These are phyloP conservation scores for Notechis scutatus DNA, from an alignment of 2,113 vertebrate species.

Conservation along the genomic window DNA sequence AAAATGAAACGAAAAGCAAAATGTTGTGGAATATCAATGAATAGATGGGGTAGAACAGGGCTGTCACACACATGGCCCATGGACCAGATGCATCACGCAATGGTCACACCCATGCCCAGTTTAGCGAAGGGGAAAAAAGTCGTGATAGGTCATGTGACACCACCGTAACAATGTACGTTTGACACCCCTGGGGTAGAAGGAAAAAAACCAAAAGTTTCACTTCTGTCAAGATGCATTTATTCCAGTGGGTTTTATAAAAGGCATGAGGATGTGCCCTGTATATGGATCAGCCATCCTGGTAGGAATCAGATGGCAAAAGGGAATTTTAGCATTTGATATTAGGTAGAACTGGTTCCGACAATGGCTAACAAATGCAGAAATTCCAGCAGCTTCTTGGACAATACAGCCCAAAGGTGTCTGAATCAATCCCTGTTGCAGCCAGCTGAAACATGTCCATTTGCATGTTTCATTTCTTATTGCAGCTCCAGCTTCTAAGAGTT, in stretches of 20 bases:
- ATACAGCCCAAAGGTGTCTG: conserved; percentile 14
- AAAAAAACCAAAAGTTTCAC: conserved; percentile 10
- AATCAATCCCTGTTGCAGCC: conserved; percentile 22
- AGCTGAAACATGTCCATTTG: conserved; percentile 62
- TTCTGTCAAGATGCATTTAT: conserved; percentile 25
- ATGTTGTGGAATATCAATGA: conserved; percentile 10
- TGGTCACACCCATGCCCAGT: too few relatives aligned
- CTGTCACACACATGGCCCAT: too few relatives aligned
- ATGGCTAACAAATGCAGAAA: conserved; percentile 26
- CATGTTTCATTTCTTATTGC: conserved; percentile 56
- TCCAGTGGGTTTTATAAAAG: conserved; percentile 26
- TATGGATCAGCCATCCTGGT: conserved; percentile 15
- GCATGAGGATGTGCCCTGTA: conserved; percentile 14
- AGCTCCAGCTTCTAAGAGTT: conserved; percentile 63
- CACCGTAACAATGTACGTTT: fast-evolving
- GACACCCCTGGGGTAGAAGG: too few relatives aligned
- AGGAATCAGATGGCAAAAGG: conserved; percentile 14
- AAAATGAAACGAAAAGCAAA: conserved; percentile 22
- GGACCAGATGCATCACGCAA: fast-evolving
- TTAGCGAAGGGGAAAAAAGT: background rate
- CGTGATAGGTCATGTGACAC: too few relatives aligned
- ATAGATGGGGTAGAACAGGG: background rate
- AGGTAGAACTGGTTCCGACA: conserved; percentile 34
- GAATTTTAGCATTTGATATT: conserved; percentile 64
- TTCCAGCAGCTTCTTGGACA: conserved; percentile 27